Percentiles rank a stretch among this genome's conserved stretches.
These are phyloP conservation scores for Himalopsyche phryganea DNA, from an alignment of 1,140 invertebrate species.

Conservation along the genomic window DNA sequence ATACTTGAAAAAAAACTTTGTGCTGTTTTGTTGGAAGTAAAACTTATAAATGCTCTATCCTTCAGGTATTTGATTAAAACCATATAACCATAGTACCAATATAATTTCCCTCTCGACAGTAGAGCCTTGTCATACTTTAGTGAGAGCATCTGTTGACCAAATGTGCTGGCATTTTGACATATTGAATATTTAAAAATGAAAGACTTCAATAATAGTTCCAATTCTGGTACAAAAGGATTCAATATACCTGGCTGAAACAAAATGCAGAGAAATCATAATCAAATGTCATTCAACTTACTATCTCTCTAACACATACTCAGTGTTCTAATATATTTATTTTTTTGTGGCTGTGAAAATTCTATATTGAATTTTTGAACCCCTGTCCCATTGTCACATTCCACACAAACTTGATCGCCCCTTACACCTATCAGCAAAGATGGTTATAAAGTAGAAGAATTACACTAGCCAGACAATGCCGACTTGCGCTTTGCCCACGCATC, in stretches of 20 bases:
- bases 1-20: constrained; percentile 50
- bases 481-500: too few species aligned
- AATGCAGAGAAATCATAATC: constrained; percentile 7
- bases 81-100: constrained; percentile 54
- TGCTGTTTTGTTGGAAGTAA: constrained; percentile 49
- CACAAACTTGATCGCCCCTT: background rate
- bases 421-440: too few species aligned
- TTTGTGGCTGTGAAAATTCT: background rate
- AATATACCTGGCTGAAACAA: constrained; percentile 52
- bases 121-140: constrained; percentile 55
- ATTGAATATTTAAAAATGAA: constrained; percentile 59
- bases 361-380: background rate
- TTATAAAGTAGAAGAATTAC: too few species aligned
- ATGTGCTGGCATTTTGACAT: constrained; percentile 51
- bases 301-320: background rate
- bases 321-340: background rate
- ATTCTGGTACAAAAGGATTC: constrained; percentile 53
- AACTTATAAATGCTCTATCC: constrained; percentile 51
- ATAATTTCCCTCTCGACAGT: constrained; percentile 49
- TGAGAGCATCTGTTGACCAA: constrained; percentile 61
- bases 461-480: too few species aligned
- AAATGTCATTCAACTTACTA: background rate
- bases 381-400: background rate
- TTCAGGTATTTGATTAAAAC: constrained; percentile 54
- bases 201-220: constrained; percentile 56